Evolutionary conservation across 2,797 vertebrate genomes (phyloP).

Genomic region (Diplodus sargus): DNA sequence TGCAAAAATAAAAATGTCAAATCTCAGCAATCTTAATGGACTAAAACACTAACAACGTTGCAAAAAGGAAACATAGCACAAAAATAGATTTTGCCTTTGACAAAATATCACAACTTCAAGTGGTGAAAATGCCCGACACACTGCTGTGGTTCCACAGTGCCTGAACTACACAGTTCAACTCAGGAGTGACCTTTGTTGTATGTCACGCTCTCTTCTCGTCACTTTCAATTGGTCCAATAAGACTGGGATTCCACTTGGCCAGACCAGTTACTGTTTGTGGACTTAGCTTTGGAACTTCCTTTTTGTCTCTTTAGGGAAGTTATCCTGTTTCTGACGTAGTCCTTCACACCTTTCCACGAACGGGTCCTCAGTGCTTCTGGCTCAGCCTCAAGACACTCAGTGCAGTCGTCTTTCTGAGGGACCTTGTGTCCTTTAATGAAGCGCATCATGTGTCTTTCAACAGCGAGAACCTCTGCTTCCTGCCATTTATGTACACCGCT

Average conservation of each 20-base stretch:
- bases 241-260: background rate
- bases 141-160: background rate
- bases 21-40: background rate
- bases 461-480: slow-evolving; percentile 60
- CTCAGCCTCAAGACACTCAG: slow-evolving; percentile 69
- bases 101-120: background rate
- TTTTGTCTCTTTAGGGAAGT: slow-evolving; percentile 64
- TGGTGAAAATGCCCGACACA: background rate
- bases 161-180: background rate
- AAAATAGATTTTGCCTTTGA: accelerated
- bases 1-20: background rate
- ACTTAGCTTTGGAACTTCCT: background rate
- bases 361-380: slow-evolving; percentile 55
- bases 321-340: slow-evolving; percentile 77
- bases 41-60: background rate
- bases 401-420: slow-evolving; percentile 76
- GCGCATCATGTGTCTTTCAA: slow-evolving; percentile 72
- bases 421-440: slow-evolving; percentile 66
- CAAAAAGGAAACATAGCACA: accelerated
- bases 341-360: slow-evolving; percentile 73
- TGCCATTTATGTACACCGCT: slow-evolving; percentile 61
- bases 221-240: background rate
- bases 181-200: background rate
- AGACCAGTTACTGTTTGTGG: background rate
- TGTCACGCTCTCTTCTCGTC: background rate